phyloP scores from a whole-genome alignment of 2,797 vertebrate species.

The Ctenopoma kingsleyae region DNA sequence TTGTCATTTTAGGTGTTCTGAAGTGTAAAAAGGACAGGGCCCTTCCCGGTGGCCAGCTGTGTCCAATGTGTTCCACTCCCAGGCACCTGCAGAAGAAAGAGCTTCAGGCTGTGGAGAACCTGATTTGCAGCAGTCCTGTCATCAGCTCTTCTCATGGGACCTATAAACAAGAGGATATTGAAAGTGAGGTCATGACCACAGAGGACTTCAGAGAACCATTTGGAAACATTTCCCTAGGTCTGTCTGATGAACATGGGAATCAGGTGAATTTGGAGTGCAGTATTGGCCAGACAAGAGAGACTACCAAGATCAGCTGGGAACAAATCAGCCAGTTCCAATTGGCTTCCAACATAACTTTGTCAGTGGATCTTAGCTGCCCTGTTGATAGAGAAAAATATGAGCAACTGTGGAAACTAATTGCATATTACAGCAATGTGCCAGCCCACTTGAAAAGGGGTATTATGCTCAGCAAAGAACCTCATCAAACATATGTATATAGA shows the following conservation, averaged over 20 bases:
- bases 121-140: conserved; percentile 85
- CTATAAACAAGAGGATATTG: conserved; percentile 46
- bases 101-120: conserved; percentile 77
- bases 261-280: conserved; percentile 86
- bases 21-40: conserved; percentile 94
- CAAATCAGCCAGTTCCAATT: conserved; percentile 82
- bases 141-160: conserved; percentile 81
- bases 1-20: conserved; percentile 83
- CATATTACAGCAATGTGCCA: conserved; percentile 93
- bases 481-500: conserved; percentile 81
- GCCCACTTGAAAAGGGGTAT: conserved; percentile 85
- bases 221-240: conserved; percentile 87
- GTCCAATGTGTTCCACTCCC: conserved; percentile 87
- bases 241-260: conserved; percentile 93
- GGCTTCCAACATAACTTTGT: conserved; percentile 83
- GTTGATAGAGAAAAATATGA: conserved; percentile 90
- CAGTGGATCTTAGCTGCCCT: conserved; percentile 87
- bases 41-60: conserved; percentile 88
- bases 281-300: conserved; percentile 76
- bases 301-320: conserved; percentile 81
- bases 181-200: conserved; percentile 62
- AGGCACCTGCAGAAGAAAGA: conserved; percentile 78
- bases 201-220: conserved; percentile 77
- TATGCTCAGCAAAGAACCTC: conserved; percentile 77
- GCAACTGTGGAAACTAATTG: conserved; percentile 92